phyloP scores from a whole-genome alignment of 2,888 invertebrate species.

The Caenorhabditis drosophilae region DNA sequence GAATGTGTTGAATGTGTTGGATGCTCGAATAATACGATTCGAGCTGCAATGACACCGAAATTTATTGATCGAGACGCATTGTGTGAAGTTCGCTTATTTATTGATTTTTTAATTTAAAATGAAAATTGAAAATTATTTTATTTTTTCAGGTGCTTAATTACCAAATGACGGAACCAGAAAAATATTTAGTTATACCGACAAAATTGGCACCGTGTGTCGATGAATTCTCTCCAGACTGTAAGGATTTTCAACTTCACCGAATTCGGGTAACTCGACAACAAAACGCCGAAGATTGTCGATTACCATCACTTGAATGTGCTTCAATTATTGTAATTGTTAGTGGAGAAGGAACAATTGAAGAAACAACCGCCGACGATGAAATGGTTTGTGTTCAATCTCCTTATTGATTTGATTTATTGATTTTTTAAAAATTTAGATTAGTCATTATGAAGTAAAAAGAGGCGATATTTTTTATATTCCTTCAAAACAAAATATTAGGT shows the following conservation, averaged over 20 bases:
- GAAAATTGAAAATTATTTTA: not conserved
- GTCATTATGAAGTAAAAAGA: conserved; percentile 37
- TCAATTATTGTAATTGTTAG: conserved; percentile 63
- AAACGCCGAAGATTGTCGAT: conserved; percentile 12
- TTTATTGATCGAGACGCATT: conserved; percentile 87
- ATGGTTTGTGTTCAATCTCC: not conserved
- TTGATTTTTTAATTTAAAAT: not conserved
- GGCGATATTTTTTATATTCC: conserved; percentile 66
- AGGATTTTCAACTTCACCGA: conserved; percentile 63
- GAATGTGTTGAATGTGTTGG: conserved; percentile 99
- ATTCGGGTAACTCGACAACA: conserved; percentile 39
- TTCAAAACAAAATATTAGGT: conserved; percentile 47
- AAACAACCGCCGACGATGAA: conserved; percentile 18
- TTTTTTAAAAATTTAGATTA: no score
- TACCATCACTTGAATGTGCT: conserved; percentile 63
- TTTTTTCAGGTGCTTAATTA: conserved; percentile 79
- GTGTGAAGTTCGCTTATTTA: conserved; percentile 70
- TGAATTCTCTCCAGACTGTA: conserved; percentile 65
- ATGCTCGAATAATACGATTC: conserved; percentile 94
- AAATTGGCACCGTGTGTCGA: conserved; percentile 46
- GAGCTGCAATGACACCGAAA: conserved; percentile 95
- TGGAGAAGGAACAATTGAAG: conserved; percentile 51
- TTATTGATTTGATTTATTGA: no score
- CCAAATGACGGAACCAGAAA: conserved; percentile 64
- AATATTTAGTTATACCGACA: conserved; percentile 57